Evolutionary conservation across 2,113 vertebrate species (phyloP).

Genomic region (Garra rufa): DNA sequence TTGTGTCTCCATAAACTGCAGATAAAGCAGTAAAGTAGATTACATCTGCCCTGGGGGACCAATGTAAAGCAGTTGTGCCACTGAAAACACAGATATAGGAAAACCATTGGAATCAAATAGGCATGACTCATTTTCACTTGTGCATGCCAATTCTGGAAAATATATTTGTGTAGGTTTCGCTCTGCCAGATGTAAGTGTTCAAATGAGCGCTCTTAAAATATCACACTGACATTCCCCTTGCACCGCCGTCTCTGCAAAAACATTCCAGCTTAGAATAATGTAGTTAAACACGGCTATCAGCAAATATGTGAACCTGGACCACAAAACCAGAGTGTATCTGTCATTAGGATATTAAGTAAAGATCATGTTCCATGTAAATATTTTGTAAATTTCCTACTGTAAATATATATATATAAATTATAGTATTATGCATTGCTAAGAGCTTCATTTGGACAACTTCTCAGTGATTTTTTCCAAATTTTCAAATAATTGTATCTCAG

Average conservation of each 20-base stretch:
- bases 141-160: neutral
- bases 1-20: constrained; percentile 39
- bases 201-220: neutral
- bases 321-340: too few relatives aligned
- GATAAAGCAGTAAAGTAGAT: constrained; percentile 50
- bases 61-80: constrained; percentile 50
- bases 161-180: neutral
- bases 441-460: too few relatives aligned
- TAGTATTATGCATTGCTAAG: too few relatives aligned
- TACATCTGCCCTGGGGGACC: constrained; percentile 42
- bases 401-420: too few relatives aligned
- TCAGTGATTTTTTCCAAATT: too few relatives aligned
- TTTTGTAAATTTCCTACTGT: too few relatives aligned
- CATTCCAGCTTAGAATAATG: neutral
- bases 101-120: constrained; percentile 49
- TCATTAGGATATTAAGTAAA: too few relatives aligned
- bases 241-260: neutral
- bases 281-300: neutral
- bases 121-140: constrained; percentile 34
- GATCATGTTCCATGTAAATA: too few relatives aligned
- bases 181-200: neutral
- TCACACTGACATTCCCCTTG: neutral
- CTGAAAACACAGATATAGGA: constrained; percentile 44
- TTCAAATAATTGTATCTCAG: too few relatives aligned
- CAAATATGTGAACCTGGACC: too few relatives aligned